Percentiles rank a stretch among this genome's conserved stretches.
Evolutionary conservation across 1,140 invertebrate genomes (phyloP).

Genomic region (Carposina sasakii): DNA sequence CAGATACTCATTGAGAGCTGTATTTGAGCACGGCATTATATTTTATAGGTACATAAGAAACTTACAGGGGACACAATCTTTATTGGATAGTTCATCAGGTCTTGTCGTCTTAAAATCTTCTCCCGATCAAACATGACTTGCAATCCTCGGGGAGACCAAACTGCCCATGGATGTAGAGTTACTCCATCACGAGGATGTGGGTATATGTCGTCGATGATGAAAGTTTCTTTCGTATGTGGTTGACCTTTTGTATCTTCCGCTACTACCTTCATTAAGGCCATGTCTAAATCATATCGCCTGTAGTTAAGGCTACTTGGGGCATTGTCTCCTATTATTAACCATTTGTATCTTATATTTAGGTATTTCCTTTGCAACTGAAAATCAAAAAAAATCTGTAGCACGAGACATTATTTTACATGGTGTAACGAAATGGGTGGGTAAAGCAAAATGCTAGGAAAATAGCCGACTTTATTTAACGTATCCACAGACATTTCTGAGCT

Average conservation of each 20-base stretch:
- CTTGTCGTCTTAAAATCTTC: constrained; percentile 29
- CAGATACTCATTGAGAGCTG: no score
- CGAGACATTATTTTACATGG: no score
- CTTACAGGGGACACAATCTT: constrained; percentile 46
- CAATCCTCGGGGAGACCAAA: constrained; percentile 28
- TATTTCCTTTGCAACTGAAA: constrained; percentile 24
- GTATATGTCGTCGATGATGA: constrained; percentile 35
- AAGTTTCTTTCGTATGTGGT: neutral
- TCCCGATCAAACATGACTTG: constrained; percentile 28
- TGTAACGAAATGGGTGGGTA: no score
- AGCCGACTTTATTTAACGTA: no score
- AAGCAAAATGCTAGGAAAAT: no score
- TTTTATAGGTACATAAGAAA: no score
- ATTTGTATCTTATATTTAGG: constrained; percentile 41
- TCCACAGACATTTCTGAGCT: no score
- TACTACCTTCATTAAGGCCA: constrained; percentile 30
- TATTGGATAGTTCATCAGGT: constrained; percentile 37
- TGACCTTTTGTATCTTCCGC: no score
- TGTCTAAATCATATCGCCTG: constrained; percentile 41
- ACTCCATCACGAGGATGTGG: constrained; percentile 33
- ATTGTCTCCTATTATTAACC: constrained; percentile 34
- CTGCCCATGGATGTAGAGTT: constrained; percentile 33
- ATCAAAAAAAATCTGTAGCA: no score
- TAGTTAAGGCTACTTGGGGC: constrained; percentile 19
- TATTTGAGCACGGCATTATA: no score